Evolutionary conservation across 2,888 invertebrate species (phyloP).

Genomic region (Lagria hirta): DNA sequence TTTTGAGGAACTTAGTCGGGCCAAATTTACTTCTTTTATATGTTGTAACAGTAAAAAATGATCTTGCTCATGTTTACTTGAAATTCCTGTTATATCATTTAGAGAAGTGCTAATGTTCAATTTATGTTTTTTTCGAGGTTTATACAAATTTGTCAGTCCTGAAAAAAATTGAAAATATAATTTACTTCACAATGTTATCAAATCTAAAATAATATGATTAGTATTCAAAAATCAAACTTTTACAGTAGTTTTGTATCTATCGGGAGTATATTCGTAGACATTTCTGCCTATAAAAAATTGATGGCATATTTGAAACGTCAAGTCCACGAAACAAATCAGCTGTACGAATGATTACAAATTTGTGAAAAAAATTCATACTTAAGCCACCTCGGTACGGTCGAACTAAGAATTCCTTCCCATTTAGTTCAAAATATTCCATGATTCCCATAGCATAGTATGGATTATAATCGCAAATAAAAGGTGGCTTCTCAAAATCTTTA

Average conservation of each 20-base stretch:
- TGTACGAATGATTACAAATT: no score
- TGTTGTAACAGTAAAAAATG: conserved; percentile 7
- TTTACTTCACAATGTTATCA: neutral
- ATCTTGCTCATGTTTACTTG: conserved; percentile 1
- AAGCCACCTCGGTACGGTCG: conserved; percentile 7
- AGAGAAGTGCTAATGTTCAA: neutral
- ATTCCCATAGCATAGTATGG: conserved; percentile 12
- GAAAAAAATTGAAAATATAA: conserved; percentile 3
- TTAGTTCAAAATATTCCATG: conserved; percentile 7
- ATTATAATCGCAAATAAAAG: conserved; percentile 18
- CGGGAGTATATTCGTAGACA: no score
- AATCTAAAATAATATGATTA: no score
- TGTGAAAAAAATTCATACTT: no score
- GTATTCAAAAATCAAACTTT: no score
- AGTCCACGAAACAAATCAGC: no score
- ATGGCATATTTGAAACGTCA: no score
- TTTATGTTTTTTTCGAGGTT: conserved; percentile 6
- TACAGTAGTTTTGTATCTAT: no score
- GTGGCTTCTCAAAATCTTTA: conserved; percentile 1
- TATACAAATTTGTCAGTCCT: conserved; percentile 5
- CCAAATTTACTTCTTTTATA: conserved; percentile 1
- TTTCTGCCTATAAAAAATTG: no score
- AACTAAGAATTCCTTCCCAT: conserved; percentile 7
- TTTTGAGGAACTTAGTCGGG: neutral
- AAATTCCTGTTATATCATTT: conserved; percentile 8